Percentiles rank a stretch among this genome's conserved stretches.
phyloP scores from a whole-genome alignment of 2,888 invertebrate species.

The Holacanthella duospinosa region DNA sequence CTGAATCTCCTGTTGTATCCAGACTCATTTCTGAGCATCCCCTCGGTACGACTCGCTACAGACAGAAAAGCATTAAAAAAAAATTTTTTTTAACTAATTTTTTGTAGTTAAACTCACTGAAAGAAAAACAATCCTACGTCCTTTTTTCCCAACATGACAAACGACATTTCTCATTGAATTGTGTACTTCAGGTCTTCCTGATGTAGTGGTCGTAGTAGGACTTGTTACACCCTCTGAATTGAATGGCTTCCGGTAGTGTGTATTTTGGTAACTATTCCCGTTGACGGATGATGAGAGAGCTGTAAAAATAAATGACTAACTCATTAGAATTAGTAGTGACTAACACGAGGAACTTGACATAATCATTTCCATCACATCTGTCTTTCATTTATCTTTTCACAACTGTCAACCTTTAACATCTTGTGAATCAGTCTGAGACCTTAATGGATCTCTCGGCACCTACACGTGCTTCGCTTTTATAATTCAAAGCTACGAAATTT shows the following conservation, averaged over 20 bases:
- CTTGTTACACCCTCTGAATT: conserved; percentile 27
- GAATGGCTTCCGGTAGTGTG: conserved; percentile 23
- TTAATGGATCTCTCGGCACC: no score
- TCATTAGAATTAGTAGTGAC: no score
- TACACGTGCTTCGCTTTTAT: no score
- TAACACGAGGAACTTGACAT: no score
- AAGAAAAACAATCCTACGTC: conserved; percentile 35
- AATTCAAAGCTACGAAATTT: no score
- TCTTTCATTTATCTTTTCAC: no score
- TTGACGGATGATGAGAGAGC: no score
- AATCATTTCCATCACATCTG: no score
- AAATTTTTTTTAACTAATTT: no score
- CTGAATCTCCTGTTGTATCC: conserved; percentile 27
- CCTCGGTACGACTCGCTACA: conserved; percentile 35
- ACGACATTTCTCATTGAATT: conserved; percentile 34
- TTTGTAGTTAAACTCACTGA: conserved; percentile 20
- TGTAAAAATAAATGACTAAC: no score
- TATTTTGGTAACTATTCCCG: neutral
- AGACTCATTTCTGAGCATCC: conserved; percentile 36
- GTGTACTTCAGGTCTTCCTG: conserved; percentile 27
- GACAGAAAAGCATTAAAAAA: neutral
- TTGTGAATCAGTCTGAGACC: no score
- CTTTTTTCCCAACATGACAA: conserved; percentile 38
- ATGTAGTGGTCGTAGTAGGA: conserved; percentile 16
- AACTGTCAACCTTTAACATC: no score